These are phyloP conservation scores for Ptyas mucosa DNA, from an alignment of 2,113 vertebrate species.

Conservation along the genomic window DNA sequence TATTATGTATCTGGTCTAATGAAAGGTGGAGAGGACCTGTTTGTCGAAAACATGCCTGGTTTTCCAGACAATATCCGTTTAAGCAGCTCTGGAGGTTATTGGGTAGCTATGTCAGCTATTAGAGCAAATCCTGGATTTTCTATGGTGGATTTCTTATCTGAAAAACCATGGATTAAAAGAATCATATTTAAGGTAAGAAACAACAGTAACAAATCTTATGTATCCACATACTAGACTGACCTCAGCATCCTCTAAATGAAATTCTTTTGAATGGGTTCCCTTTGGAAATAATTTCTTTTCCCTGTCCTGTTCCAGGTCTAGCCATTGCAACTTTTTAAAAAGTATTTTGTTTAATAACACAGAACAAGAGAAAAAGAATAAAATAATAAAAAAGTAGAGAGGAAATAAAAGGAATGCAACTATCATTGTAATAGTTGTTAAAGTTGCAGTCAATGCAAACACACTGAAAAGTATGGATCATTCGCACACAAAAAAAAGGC, in stretches of 20 bases:
- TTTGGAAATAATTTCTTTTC: not conserved
- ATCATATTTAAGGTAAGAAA: slow-evolving; percentile 89
- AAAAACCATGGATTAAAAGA: slow-evolving; percentile 90
- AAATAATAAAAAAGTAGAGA: not conserved
- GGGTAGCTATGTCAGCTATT: slow-evolving; percentile 86
- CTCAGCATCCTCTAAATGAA: not conserved
- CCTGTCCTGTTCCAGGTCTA: not conserved
- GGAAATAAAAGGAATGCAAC: not conserved
- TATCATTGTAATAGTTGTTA: not conserved
- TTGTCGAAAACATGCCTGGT: slow-evolving; percentile 93
- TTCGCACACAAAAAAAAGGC: not conserved
- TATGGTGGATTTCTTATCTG: slow-evolving; percentile 90
- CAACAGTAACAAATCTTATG: not conserved
- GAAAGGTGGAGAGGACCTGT: slow-evolving; percentile 94
- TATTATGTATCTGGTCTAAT: slow-evolving; percentile 92
- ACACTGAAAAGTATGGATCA: not conserved
- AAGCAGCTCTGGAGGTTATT: slow-evolving; percentile 92
- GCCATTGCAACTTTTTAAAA: not conserved
- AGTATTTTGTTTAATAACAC: not conserved
- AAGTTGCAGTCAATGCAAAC: not conserved
- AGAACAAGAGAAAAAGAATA: not conserved
- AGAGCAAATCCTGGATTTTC: slow-evolving; percentile 91
- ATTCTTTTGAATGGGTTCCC: not conserved
- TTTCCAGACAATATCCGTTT: slow-evolving; percentile 93
- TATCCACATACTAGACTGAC: not conserved